Base-by-base conservation (phyloP, 1,140 invertebrate species). In the Trachelipus rathkii region DNA sequence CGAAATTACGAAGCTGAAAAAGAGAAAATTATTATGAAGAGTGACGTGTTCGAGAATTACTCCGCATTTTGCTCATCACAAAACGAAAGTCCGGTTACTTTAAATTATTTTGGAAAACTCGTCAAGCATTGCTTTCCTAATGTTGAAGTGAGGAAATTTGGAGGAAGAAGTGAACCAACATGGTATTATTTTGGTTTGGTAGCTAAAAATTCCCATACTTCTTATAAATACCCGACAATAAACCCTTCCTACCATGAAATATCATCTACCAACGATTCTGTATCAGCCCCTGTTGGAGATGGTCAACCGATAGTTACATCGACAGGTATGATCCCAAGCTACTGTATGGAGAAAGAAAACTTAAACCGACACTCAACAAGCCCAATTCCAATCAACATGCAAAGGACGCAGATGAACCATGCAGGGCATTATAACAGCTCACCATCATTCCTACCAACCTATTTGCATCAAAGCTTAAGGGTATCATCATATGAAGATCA, bases 91-190 rank as follows among this genome's bases (percentile, higher is more conserved):
- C 77, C 80, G 6, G 80, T 81, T 5, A 78, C 75, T 10, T 68
- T 81, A 10, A 81, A 81, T 75, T 81, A 81, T 66, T 81, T 81
- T 71, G 80, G 80, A 10, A 81, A 81, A 70, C 71, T 81, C 21
- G 80, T 81, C n/a, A 81, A 81, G 23, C 77, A 81, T 44, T 81
- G 80, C 53, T 81, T 81, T 73, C 80, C 80, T 13, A 74, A 78
- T 46, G 80, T 81, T 19, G 80, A 81, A 44, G 80, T 81, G 19
- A 45, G 80, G 13, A 81, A 81, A 45, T 81, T 77, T 73, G 80
- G 80, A 8, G 80, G 80, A 33, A 68, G 80, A 13, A 79, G 73
- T 23, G 80, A 81, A 43, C 80, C 80, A 15, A 81, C 76, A n/a
- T 81, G 80, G 80, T 81, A 78, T 44, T 81, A 81, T 70, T 77